phyloP scores from a whole-genome alignment of 92 coral and sea anemone species.

The Anthopleura xanthogrammica region DNA sequence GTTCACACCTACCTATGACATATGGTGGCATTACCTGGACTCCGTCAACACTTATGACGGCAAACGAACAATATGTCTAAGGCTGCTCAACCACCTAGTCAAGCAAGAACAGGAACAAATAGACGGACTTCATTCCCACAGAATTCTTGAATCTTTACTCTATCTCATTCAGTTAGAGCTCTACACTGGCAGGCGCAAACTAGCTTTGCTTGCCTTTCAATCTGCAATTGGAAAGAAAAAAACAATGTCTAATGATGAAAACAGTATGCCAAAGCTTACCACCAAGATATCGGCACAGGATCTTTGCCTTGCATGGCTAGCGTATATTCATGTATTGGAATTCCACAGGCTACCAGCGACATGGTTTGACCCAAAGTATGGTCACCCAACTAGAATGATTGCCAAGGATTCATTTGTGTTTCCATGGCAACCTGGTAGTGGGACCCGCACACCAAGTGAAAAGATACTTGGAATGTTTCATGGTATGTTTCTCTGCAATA shows the following conservation, averaged over 20 bases:
- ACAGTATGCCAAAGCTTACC: conserved; percentile 42
- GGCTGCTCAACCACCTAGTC: conserved; percentile 62
- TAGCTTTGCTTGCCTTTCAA: conserved; percentile 62
- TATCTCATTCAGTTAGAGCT: conserved; percentile 80
- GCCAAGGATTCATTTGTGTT: conserved; percentile 83
- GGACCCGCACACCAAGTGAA: conserved; percentile 68
- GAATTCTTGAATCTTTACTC: conserved; percentile 72
- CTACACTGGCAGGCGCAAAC: conserved; percentile 61
- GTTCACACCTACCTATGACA: conserved; percentile 75
- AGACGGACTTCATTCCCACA: conserved; percentile 70
- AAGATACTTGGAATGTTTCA: conserved; percentile 76
- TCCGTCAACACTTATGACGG: conserved; percentile 53
- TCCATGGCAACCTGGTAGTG: conserved; percentile 93
- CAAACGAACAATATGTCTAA: conserved; percentile 66
- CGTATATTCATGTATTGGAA: conserved; percentile 90
- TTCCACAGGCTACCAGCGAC: conserved; percentile 81
- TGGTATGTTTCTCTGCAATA: conserved; percentile 48
- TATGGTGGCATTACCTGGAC: conserved; percentile 95
- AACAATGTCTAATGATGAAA: conserved; percentile 15
- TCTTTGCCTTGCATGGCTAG: conserved; percentile 74
- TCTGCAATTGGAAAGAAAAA: conserved; percentile 51
- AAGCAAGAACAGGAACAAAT: conserved; percentile 30
- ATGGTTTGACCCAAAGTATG: conserved; percentile 75
- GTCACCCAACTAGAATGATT: conserved; percentile 85
- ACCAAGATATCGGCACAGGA: conserved; percentile 56